Conservation (phyloP, 2,888 invertebrate genomes). For the Drosophila borealis region DNA sequence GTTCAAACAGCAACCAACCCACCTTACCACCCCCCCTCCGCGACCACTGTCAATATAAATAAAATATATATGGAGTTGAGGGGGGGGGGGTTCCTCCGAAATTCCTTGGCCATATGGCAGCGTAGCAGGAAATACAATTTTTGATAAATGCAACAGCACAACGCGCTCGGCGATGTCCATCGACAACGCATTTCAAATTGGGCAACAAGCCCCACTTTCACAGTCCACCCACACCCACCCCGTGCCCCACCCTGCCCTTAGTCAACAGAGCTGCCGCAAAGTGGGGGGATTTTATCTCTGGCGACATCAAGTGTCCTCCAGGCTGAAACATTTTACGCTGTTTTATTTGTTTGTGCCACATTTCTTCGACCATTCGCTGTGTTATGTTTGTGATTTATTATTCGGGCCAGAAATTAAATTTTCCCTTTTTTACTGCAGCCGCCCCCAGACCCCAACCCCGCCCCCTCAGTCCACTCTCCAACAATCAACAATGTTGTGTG, state of each 20-base stretch:
- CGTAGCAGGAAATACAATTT: slow-evolving; percentile 64
- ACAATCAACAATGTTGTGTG: neutral
- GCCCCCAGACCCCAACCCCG: neutral
- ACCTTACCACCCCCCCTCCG: too few relatives aligned
- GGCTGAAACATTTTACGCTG: slow-evolving; percentile 56
- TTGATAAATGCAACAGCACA: slow-evolving; percentile 70
- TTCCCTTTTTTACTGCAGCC: slow-evolving; percentile 47
- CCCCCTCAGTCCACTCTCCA: neutral
- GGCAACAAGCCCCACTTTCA: slow-evolving; percentile 36
- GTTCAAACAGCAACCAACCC: slow-evolving; percentile 24
- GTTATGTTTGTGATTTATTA: slow-evolving; percentile 81
- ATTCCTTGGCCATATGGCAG: slow-evolving; percentile 37
- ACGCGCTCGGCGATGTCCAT: slow-evolving; percentile 51
- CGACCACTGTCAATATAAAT: slow-evolving; percentile 23
- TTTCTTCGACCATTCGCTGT: slow-evolving; percentile 21
- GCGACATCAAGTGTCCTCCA: slow-evolving; percentile 66
- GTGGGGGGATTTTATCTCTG: slow-evolving; percentile 57
- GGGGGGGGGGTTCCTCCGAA: slow-evolving; percentile 12
- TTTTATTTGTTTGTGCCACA: slow-evolving; percentile 54
- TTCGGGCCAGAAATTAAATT: slow-evolving; percentile 82
- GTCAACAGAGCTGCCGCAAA: neutral
- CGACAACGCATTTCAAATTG: slow-evolving; percentile 73
- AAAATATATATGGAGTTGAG: slow-evolving; percentile 28
- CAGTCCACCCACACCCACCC: neutral
- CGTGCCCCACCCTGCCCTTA: neutral